Percentiles rank a stretch among this genome's conserved stretches.
These are phyloP conservation scores for Linepithema humile DNA, from an alignment of 1,140 invertebrate species.

Conservation along the genomic window DNA sequence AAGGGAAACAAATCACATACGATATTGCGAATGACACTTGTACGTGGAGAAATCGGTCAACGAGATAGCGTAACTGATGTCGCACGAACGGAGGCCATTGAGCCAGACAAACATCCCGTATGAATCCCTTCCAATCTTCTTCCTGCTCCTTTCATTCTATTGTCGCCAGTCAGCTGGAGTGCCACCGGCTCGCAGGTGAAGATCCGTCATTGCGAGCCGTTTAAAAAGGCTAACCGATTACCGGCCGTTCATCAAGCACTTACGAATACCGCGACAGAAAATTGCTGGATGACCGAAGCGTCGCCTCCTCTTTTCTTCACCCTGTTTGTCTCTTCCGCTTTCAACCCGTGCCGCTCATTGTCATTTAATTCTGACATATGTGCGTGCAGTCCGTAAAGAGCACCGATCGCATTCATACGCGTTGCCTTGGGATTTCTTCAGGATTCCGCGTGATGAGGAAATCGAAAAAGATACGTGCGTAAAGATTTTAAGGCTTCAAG, in stretches of 20 bases:
- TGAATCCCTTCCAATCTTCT: conserved; percentile 31
- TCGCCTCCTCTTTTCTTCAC: conserved; percentile 21
- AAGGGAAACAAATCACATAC: neutral
- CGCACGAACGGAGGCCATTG: conserved; percentile 62
- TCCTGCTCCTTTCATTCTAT: conserved; percentile 62
- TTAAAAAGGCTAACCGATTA: conserved; percentile 72
- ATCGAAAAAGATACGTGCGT: neutral
- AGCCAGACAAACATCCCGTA: conserved; percentile 51
- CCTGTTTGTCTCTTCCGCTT: conserved; percentile 49
- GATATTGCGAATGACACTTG: conserved; percentile 42
- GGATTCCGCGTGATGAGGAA: conserved; percentile 10
- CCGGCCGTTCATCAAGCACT: conserved; percentile 69
- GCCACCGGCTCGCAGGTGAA: conserved; percentile 68
- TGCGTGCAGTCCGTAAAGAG: conserved; percentile 51
- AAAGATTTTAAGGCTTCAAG: neutral
- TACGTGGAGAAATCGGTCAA: conserved; percentile 6
- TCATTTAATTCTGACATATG: conserved; percentile 75
- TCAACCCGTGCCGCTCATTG: conserved; percentile 57
- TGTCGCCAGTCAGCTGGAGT: conserved; percentile 57
- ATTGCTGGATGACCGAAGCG: conserved; percentile 32
- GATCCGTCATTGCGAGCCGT: conserved; percentile 62
- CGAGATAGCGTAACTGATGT: conserved; percentile 67
- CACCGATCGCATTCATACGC: conserved; percentile 63
- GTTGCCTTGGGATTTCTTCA: neutral
- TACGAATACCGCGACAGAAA: conserved; percentile 59